These are phyloP conservation scores for Chamaetylas fuelleborni DNA, from an alignment of 2,113 vertebrate species.

Conservation along the genomic window DNA sequence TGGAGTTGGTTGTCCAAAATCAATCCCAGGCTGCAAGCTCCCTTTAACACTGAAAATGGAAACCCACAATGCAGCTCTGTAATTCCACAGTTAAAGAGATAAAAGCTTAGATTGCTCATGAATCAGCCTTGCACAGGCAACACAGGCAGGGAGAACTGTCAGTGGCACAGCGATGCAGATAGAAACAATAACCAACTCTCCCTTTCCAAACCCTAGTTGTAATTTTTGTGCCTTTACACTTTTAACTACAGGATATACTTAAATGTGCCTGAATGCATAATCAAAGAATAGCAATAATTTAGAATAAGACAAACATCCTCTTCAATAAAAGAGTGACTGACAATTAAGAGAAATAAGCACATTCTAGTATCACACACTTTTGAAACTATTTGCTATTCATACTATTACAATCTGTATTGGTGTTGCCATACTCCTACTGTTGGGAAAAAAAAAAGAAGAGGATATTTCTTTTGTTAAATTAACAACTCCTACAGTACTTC, in stretches of 20 bases:
- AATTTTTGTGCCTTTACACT: background rate
- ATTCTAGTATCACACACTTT: background rate
- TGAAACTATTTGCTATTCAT: background rate
- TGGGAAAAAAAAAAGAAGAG: background rate
- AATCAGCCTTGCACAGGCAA: background rate
- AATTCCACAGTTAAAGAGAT: background rate
- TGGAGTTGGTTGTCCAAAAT: background rate
- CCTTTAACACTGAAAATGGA: background rate
- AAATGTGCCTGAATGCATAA: background rate
- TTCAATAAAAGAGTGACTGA: background rate
- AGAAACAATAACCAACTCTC: background rate
- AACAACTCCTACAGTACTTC: background rate
- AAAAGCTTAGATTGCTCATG: background rate
- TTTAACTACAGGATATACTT: background rate
- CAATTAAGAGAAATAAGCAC: background rate
- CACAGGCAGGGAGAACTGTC: background rate
- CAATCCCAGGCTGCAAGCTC: background rate
- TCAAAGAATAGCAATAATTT: background rate
- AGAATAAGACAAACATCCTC: background rate
- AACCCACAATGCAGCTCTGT: conserved; percentile 4
- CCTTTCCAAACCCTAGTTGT: background rate
- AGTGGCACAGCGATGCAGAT: background rate
- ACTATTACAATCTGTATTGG: background rate
- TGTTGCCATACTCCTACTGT: background rate
- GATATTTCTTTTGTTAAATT: background rate